Conservation (phyloP, 2,113 vertebrate species). For the Oncorhynchus clarkii region DNA sequence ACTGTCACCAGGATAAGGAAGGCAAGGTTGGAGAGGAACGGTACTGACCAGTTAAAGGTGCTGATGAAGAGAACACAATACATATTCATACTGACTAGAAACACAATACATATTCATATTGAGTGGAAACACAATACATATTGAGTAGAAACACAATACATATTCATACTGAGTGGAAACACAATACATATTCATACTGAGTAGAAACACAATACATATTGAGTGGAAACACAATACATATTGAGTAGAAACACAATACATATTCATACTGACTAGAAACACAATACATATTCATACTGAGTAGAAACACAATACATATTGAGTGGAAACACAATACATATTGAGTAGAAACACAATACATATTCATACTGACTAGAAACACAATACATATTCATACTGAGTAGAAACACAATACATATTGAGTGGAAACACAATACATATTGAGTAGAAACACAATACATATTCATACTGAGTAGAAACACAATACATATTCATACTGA, state of each 20-base stretch:
- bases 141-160: background rate
- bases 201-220: background rate
- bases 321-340: background rate
- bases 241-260: background rate
- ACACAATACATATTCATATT: background rate
- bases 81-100: too few species aligned
- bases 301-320: background rate
- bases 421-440: too few species aligned
- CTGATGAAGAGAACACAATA: conserved; percentile 63
- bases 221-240: background rate
- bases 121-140: background rate
- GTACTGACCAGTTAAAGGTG: conserved; percentile 95
- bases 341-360: background rate
- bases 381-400: too few species aligned
- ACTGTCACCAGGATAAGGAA: conserved; percentile 78
- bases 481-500: too few species aligned
- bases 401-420: too few species aligned
- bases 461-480: background rate
- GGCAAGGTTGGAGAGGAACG: conserved; percentile 89
- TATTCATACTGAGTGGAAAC: background rate
- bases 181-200: background rate
- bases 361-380: too few species aligned
- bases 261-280: background rate
- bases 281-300: background rate
- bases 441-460: background rate